Evolutionary conservation across 30 jellyfish, hydroid and myxozoan genomes (phyloP), one percentile per base, ranked within the genome.

Genomic region (Aurelia aurita complex sp. Pacific): DNA sequence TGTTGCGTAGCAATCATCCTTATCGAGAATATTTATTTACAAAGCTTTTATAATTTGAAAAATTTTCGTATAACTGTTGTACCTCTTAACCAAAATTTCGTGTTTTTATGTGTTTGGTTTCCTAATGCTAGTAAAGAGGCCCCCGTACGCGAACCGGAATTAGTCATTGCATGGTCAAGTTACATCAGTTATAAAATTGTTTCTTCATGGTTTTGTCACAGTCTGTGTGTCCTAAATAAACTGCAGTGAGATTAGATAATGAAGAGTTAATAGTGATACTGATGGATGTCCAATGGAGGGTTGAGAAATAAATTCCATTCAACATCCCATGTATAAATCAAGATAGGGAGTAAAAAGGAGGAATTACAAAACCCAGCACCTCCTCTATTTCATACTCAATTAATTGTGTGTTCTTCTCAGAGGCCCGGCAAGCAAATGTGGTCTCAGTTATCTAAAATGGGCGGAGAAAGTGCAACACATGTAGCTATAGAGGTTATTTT

Each of bases 381-480:
- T 75, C 85, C 85, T 59, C 40, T 23, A 53, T 75, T 75, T 75
- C 85, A 75, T 68, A 75, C 73, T 34, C 80, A 79, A 79, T 79
- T 79, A 57, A 79, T 79, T 75, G 65, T 23, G 64, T 12, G 62
- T 50, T 67, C 64, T 11, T 17, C 16, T 52, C 64, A 33, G 73
- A 42, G 65, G 73, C 80, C 69, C 62, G 54, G 68, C 32, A 32
- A 52, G 73, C 35, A 52, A 79, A 50, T 79, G 89, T 53, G 89
- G 89, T 79, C 50, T 65, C 81, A 13, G 50, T 79, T 79, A 79
- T 79, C 80, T 64, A 5, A 23, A 36, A 65, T 33, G 89, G 89
- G 89, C 89, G 89, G 89, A 65, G 89, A 79, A 79, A 57, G 80
- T 79, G 68, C 62, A 62, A n/a, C 80, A 23, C 80, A 42, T 67